These are phyloP conservation scores for Limnephilus lunatus DNA, from an alignment of 2,888 invertebrate genomes.

Conservation along the genomic window DNA sequence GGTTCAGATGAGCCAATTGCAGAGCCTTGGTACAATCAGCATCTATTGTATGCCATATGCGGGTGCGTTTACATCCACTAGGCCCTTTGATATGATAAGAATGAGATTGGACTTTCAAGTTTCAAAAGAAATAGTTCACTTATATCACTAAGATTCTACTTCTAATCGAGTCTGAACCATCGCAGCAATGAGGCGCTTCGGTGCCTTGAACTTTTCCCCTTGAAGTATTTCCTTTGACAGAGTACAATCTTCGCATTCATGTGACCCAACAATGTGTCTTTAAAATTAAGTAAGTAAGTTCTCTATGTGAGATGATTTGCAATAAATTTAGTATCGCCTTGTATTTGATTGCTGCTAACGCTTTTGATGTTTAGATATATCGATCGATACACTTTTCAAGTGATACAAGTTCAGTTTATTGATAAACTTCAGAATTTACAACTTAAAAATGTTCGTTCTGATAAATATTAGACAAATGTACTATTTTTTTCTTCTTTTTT, in stretches of 20 bases:
- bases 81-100: neutral
- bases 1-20: neutral
- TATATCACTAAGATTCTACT: too few species aligned
- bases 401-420: too few species aligned
- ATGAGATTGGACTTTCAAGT: neutral
- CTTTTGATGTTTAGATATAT: too few species aligned
- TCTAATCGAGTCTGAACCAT: too few species aligned
- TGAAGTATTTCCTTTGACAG: neutral
- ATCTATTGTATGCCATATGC: conserved; percentile 18
- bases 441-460: too few species aligned
- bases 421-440: neutral
- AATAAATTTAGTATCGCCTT: neutral
- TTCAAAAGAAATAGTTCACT: neutral
- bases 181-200: too few species aligned
- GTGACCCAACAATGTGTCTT: neutral
- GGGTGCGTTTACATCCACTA: conserved; percentile 12
- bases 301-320: neutral
- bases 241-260: neutral
- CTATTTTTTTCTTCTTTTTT: too few species aligned
- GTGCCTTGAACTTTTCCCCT: too few species aligned
- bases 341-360: neutral
- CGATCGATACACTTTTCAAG: too few species aligned
- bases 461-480: too few species aligned
- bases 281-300: neutral
- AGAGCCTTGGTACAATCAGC: conserved; percentile 27